These are phyloP conservation scores for Hyaena hyaena DNA, from an alignment of 2,113 vertebrate species.

Conservation along the genomic window DNA sequence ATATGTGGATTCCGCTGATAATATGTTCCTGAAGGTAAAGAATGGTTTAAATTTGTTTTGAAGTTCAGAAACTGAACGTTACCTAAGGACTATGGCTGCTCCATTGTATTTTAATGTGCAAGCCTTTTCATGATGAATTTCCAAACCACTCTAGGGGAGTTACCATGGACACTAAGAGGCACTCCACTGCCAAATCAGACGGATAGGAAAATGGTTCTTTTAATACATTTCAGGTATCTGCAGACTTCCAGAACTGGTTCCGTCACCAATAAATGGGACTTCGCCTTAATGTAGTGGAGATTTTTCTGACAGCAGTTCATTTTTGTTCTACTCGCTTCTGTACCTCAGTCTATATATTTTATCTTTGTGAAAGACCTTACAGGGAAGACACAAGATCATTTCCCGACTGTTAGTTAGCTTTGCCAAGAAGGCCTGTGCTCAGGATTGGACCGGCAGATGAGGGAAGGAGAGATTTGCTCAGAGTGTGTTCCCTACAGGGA, in stretches of 20 bases:
- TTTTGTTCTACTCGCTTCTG: conserved; percentile 58
- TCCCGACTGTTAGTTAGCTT: conserved; percentile 36
- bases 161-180: conserved; percentile 61
- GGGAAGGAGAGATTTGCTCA: conserved; percentile 11
- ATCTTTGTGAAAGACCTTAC: conserved; percentile 43
- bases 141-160: conserved; percentile 46
- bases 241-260: conserved; percentile 50
- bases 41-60: conserved; percentile 38
- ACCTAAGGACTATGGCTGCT: not conserved
- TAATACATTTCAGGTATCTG: conserved; percentile 58
- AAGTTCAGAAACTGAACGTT: conserved; percentile 58
- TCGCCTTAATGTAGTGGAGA: conserved; percentile 39
- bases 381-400: conserved; percentile 43
- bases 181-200: conserved; percentile 51
- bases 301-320: conserved; percentile 43
- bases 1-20: not conserved
- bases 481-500: not conserved
- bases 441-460: not conserved
- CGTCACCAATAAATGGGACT: conserved; percentile 50
- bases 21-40: not conserved
- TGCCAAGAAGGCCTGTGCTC: conserved; percentile 37
- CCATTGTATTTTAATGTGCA: conserved; percentile 50
- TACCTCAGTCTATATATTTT: conserved; percentile 1
- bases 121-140: conserved; percentile 48
- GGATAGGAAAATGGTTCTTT: not conserved